phyloP scores from a whole-genome alignment of 2,113 vertebrate genomes.

The Phylloscopus whistleri region DNA sequence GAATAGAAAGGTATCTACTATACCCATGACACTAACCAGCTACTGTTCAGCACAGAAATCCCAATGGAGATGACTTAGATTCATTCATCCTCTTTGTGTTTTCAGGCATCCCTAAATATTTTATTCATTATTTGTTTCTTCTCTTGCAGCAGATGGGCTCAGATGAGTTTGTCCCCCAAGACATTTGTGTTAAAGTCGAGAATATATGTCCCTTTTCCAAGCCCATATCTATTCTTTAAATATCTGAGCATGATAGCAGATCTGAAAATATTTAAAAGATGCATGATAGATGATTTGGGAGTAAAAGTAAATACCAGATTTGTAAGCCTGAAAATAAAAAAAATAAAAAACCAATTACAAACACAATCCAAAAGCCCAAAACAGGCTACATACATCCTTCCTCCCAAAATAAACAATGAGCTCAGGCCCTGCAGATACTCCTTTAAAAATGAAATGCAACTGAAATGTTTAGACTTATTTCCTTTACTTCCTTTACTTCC shows the following conservation, averaged over 20 bases:
- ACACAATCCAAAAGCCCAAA: neutral
- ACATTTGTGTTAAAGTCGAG: fast-evolving
- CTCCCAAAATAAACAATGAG: neutral
- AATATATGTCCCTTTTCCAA: neutral
- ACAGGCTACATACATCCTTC: neutral
- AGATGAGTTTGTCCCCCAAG: too few species aligned
- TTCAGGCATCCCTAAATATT: neutral
- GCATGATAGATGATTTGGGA: neutral
- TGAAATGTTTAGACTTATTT: neutral
- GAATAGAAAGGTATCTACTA: neutral
- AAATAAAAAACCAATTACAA: fast-evolving
- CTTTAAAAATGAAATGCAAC: neutral
- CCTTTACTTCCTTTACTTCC: neutral
- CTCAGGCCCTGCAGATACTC: neutral
- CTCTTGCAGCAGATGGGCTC: neutral
- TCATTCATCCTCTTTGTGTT: neutral
- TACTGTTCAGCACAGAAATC: neutral
- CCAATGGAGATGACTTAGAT: neutral
- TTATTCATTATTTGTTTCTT: neutral
- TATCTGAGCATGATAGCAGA: neutral
- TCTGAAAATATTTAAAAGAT: neutral
- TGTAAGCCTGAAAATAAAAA: neutral
- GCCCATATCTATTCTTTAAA: neutral
- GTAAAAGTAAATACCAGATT: neutral
- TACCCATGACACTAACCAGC: neutral